Evolutionary conservation across 2,113 vertebrate species (phyloP), one percentile per base, ranked within the genome.

Genomic region (Centropus bengalensis): DNA sequence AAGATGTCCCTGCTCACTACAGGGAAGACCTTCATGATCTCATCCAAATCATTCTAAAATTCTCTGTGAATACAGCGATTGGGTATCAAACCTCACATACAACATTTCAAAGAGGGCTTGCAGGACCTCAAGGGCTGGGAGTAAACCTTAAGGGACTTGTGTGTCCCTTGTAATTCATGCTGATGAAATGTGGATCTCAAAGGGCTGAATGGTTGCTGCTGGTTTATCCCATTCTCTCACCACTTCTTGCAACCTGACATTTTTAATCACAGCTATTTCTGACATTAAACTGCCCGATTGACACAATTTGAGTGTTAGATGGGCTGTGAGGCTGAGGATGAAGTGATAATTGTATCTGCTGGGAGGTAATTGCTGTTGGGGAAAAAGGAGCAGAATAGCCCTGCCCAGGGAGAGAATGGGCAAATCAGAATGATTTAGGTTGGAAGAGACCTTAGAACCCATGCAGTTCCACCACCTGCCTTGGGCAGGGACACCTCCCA

Each of bases 201-300:
- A 59, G 27, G 32, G 27, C 52, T 82, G 11, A 82, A 7, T 14
- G 64, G 52, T 62, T 45, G 38, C 52, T 56, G 36, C 40, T 45
- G 58, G 9, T 56, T 70, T 62, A 2, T 59, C 49, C 49, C 0
- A 0, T 84, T 91, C 33, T 70, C 56, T n/a, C 32, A 17, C 45
- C 0, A 0, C 28, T 81, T 67, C 14, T 74, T 59, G 9, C 42
- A 75, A 16, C 17, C 42, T 27, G 59, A 55, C 11, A 0, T 38
- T 58, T 89, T 51, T 51, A 22, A 42, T 77, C 13, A 10, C 9
- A 21, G 16, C 73, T 66, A 9, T 58, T 89, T 38, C 49, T 33
- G 32, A 23, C 45, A 5, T 52, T 26, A 15, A 67, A 18, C 7
- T 49, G 20, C 19, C 33, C 40, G 14, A 11, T 44, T 0, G 0